Percentiles rank a stretch among this genome's conserved stretches.
phyloP scores from a whole-genome alignment of 2,113 vertebrate species.

The Tetraodon nigroviridis region DNA sequence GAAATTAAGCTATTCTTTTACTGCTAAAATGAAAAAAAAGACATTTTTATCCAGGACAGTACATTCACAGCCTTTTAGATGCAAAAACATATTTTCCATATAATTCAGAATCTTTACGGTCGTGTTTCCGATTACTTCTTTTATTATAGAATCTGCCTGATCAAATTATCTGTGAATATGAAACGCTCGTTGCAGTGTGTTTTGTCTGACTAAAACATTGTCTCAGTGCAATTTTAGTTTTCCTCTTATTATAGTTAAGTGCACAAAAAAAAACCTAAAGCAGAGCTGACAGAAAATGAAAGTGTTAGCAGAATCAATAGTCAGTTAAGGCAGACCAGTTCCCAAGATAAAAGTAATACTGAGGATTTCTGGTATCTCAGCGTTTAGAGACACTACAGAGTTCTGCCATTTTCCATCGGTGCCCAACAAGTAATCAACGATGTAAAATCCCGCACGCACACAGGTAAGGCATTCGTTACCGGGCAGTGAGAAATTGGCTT shows the following conservation, averaged over 20 bases:
- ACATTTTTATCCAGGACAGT: no score
- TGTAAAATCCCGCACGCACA: constrained; percentile 14
- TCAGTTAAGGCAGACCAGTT: constrained; percentile 54
- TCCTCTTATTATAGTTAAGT: constrained; percentile 8
- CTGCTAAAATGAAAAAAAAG: neutral
- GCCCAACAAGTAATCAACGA: constrained; percentile 6
- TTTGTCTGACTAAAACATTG: neutral
- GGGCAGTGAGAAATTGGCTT: constrained; percentile 14
- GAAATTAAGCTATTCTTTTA: neutral
- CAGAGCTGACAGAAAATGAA: neutral
- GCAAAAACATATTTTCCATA: neutral
- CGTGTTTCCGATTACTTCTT: neutral
- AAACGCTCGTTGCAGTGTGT: neutral
- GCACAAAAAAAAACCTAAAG: neutral
- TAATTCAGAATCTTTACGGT: neutral
- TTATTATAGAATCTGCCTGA: neutral
- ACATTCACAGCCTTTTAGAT: neutral
- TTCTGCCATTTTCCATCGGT: constrained; percentile 12
- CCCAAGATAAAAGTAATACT: constrained; percentile 14
- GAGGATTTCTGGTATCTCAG: neutral
- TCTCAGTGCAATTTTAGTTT: neutral
- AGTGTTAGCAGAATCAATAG: constrained; percentile 3
- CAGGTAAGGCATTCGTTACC: constrained; percentile 14
- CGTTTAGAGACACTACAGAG: constrained; percentile 15
- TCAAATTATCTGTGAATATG: neutral